A percentile compares a stretch with the other conserved stretches of the same genome.
These are phyloP conservation scores for Emydoidea blandingii DNA, from an alignment of 2,797 vertebrate species.

Conservation along the genomic window DNA sequence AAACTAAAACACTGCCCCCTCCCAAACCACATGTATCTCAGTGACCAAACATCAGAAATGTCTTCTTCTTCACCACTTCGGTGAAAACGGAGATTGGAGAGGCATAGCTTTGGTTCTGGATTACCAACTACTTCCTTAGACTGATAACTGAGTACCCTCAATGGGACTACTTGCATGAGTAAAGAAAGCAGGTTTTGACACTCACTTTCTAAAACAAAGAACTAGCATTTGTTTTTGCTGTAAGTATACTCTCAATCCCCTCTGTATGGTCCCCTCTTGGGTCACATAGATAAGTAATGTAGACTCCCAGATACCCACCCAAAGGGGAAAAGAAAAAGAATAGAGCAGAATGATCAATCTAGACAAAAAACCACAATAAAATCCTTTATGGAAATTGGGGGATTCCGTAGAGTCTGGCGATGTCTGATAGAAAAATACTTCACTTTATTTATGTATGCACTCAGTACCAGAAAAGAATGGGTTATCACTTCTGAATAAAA, in stretches of 20 bases:
- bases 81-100: not conserved
- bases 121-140: constrained; percentile 15
- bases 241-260: not conserved
- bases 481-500: not conserved
- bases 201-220: not conserved
- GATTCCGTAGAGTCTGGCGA: not conserved
- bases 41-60: constrained; percentile 54
- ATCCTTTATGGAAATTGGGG: not conserved
- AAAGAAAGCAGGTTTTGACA: not conserved
- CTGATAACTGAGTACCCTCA: not conserved
- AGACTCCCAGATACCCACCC: not conserved
- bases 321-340: not conserved
- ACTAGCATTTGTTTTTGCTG: not conserved
- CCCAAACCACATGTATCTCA: constrained; percentile 20
- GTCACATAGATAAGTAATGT: not conserved
- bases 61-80: not conserved
- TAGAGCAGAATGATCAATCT: not conserved
- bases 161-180: not conserved
- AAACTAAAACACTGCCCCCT: not conserved
- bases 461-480: not conserved
- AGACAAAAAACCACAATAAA: not conserved
- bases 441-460: not conserved
- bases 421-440: not conserved
- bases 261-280: not conserved
- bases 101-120: constrained; percentile 1